Evolutionary conservation across 2,888 invertebrate species (phyloP).

Genomic region (Thereva nobilitata): DNA sequence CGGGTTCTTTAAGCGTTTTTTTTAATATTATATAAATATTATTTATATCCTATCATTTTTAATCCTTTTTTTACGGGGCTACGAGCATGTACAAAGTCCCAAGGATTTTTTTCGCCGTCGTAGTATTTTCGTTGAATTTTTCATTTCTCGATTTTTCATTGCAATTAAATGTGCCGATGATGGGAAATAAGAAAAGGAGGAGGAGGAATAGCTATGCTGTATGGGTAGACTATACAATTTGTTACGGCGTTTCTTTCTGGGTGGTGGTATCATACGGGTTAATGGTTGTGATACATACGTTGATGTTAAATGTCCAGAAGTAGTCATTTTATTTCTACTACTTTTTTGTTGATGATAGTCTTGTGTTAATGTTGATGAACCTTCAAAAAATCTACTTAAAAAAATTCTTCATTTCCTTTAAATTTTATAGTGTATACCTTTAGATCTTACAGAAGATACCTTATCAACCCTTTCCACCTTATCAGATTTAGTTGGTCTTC

Average conservation of each 20-base stretch:
- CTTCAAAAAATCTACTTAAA: conserved; percentile 35
- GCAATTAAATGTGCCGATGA: conserved; percentile 30
- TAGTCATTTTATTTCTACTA: conserved; percentile 31
- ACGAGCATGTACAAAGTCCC: conserved; percentile 59
- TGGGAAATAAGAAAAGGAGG: conserved; percentile 40
- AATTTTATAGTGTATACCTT: conserved; percentile 24
- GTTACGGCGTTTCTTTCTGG: conserved; percentile 52
- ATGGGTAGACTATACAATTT: conserved; percentile 20
- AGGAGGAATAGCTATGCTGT: conserved; percentile 36
- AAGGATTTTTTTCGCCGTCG: conserved; percentile 50
- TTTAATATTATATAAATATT: conserved; percentile 41
- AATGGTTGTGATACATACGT: conserved; percentile 56
- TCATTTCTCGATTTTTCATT: conserved; percentile 40
- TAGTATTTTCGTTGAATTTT: conserved; percentile 47
- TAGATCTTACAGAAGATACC: conserved; percentile 32
- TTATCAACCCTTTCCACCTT: conserved; percentile 33
- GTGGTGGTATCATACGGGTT: conserved; percentile 51
- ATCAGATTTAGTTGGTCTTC: conserved; percentile 32
- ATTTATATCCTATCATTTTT: conserved; percentile 42
- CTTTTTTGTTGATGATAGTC: conserved; percentile 20
- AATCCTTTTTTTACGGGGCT: conserved; percentile 46
- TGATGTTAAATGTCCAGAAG: conserved; percentile 37
- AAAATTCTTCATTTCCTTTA: neutral
- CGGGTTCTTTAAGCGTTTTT: too few relatives aligned
- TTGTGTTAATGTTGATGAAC: conserved; percentile 38